Evolutionary conservation across 2,113 vertebrate species (phyloP), one percentile per base, ranked within the genome.

Genomic region (Emydocephalus ijimae): DNA sequence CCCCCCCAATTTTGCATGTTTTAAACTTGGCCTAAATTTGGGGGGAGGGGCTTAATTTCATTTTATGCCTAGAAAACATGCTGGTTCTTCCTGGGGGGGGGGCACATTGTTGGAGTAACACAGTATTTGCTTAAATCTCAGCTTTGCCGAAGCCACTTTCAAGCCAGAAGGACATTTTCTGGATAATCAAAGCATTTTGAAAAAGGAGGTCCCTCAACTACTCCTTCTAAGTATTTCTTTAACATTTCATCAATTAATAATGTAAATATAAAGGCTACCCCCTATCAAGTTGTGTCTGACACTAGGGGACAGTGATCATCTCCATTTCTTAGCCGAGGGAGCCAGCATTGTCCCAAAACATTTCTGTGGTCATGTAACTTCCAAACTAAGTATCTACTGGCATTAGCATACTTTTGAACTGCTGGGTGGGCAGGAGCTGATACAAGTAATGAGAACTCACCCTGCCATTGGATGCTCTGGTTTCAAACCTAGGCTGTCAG

Each of bases 111-210:
- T 45, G 45, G 45, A 45, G 45, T 5, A 45, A 45, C 45, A 45
- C 0, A 5, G 5, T 45, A 88, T 81, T 93, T 54, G 93, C 87
- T 85, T 93, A 57, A 59, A 93, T 89, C 94, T 94, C 92, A 91
- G 88, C 4, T 4, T 88, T 48, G 88, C 91, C 5, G 0, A 94
- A 26, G 34, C 55, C 50, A 81, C 54, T 24, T 29, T 2, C 43
- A n/a, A 39, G 59, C 24, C 54, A 93, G 20, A 93, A 39, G 39
- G 74, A 8, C 45, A 91, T 74, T 34, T 85, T 1, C 0, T 8
- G 61, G 85, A 89, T 4, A 26, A 14, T 59, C 24, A 0, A 0
- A 11, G n/a, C 50, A 21, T n/a, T 85, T 52, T 54, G 59, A 57
- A 12, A 3, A 26, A 15, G 4, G 14, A 61, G 26, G 57, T 43